Percentiles rank a stretch among this genome's conserved stretches.
These are phyloP conservation scores for Yponomeuta sedellus DNA, from an alignment of 2,888 invertebrate genomes.

Conservation along the genomic window DNA sequence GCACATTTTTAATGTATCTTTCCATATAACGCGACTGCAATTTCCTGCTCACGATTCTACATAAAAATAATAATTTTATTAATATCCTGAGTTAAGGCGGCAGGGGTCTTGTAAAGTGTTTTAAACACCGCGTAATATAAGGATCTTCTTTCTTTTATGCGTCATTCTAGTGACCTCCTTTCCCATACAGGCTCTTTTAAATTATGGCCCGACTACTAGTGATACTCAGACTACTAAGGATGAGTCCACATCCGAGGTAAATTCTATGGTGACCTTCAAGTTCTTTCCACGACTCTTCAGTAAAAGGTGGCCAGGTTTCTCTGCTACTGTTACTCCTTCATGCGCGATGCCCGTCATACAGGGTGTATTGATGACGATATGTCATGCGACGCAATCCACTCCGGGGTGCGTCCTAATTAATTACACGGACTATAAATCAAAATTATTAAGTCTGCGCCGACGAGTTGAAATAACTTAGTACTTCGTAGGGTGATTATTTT, in stretches of 20 bases:
- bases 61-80: neutral
- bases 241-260: neutral
- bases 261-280: neutral
- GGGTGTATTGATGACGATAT: constrained; percentile 11
- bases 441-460: neutral
- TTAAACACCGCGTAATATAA: neutral
- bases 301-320: neutral
- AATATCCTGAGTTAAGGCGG: neutral
- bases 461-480: neutral
- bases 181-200: neutral
- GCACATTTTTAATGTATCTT: too few relatives aligned
- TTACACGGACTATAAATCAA: constrained; percentile 8
- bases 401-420: constrained; percentile 5
- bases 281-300: neutral
- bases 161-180: neutral
- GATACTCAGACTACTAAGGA: neutral
- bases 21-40: neutral
- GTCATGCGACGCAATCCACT: constrained; percentile 14
- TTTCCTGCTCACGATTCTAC: neutral
- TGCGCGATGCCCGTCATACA: neutral
- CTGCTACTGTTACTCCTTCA: neutral
- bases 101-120: neutral
- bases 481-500: neutral
- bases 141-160: neutral
- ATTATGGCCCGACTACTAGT: neutral